Conservation (phyloP, 2,888 invertebrate species). For the Epirrita christyi region DNA sequence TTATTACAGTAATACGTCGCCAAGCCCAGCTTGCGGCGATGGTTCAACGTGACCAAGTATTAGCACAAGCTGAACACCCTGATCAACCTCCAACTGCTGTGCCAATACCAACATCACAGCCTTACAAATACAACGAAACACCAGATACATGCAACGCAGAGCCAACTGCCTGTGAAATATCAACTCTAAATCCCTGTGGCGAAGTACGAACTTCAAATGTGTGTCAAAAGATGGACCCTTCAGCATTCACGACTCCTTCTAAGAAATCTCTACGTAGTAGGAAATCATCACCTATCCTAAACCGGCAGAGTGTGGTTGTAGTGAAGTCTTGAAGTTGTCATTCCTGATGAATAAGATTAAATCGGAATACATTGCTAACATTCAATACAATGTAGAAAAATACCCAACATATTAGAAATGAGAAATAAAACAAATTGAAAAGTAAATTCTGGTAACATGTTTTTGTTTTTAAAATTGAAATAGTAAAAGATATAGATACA, state of each 20-base stretch:
- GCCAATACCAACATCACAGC: background rate
- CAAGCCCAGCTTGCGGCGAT: slow-evolving; percentile 19
- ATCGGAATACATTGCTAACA: no score
- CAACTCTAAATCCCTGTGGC: background rate
- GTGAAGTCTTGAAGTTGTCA: slow-evolving; percentile 2
- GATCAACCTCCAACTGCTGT: background rate
- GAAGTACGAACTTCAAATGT: slow-evolving; percentile 12
- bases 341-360: no score
- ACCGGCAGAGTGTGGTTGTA: slow-evolving; percentile 4
- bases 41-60: slow-evolving; percentile 14
- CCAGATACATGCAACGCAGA: slow-evolving; percentile 3
- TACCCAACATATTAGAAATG: no score
- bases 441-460: no score
- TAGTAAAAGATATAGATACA: no score
- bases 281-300: slow-evolving; percentile 1
- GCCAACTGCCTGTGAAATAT: background rate
- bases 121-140: background rate
- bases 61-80: background rate
- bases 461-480: no score
- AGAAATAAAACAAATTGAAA: no score
- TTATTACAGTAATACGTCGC: slow-evolving; percentile 13
- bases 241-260: slow-evolving; percentile 2
- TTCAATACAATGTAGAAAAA: no score
- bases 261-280: slow-evolving; percentile 16
- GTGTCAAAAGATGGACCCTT: background rate